Conservation (phyloP, 2,113 vertebrate species). For the Carassius gibelio region DNA sequence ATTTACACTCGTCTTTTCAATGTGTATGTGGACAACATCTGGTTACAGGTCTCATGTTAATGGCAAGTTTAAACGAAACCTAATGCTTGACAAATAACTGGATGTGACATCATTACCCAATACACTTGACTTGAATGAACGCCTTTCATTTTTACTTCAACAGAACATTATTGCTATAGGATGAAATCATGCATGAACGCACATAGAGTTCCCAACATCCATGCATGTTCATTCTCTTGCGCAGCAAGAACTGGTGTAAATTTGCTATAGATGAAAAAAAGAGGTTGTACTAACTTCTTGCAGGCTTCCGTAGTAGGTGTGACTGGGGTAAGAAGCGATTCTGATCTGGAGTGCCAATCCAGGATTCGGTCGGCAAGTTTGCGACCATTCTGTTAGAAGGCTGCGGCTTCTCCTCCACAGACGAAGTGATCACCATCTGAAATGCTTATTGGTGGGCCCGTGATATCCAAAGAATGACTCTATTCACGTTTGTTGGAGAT, state of each 20-base stretch:
- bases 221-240: background rate
- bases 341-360: conserved; percentile 74
- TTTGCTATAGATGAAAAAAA: conserved; percentile 27
- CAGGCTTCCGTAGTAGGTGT: conserved; percentile 78
- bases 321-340: conserved; percentile 69
- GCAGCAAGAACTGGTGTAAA: background rate
- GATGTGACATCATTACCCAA: background rate
- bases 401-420: conserved; percentile 78
- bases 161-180: background rate
- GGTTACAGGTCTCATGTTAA: too few relatives aligned
- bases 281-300: conserved; percentile 78
- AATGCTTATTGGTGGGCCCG: conserved; percentile 67
- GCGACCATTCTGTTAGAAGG: conserved; percentile 81
- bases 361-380: conserved; percentile 77
- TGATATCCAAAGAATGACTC: conserved; percentile 69
- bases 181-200: background rate
- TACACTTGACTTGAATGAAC: background rate
- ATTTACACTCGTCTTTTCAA: too few relatives aligned
- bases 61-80: too few relatives aligned
- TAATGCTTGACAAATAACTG: background rate
- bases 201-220: background rate
- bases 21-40: too few relatives aligned
- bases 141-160: background rate
- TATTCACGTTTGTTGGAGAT: conserved; percentile 57
- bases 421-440: conserved; percentile 85